A percentile compares a stretch with the other conserved stretches of the same genome.
These are phyloP conservation scores for Aleadryas rufinucha DNA, from an alignment of 2,113 vertebrate genomes.

Conservation along the genomic window DNA sequence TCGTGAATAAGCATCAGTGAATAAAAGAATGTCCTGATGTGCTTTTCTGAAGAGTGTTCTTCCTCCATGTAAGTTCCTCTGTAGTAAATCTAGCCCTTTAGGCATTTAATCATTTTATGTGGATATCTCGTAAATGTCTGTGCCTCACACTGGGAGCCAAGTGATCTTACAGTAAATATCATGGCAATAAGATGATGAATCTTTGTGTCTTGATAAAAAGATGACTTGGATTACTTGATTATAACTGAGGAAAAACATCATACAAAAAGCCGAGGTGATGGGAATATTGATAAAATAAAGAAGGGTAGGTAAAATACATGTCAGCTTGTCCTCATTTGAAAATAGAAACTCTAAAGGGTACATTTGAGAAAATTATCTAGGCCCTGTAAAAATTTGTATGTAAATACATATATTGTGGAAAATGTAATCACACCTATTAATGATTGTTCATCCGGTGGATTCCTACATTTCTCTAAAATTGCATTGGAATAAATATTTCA, in stretches of 20 bases:
- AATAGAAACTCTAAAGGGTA: background rate
- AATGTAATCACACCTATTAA: background rate
- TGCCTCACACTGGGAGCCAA: background rate
- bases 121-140: slow-evolving; percentile 5
- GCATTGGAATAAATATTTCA: background rate
- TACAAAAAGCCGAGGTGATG: background rate
- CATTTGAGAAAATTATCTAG: background rate
- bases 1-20: background rate
- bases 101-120: slow-evolving; percentile 24
- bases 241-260: background rate
- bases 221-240: slow-evolving; percentile 6
- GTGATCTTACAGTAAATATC: slow-evolving; percentile 32
- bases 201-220: slow-evolving; percentile 14
- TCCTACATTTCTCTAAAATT: background rate
- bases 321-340: background rate
- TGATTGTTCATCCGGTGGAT: background rate
- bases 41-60: background rate
- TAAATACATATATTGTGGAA: background rate
- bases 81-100: background rate
- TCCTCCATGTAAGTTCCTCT: background rate
- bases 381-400: background rate
- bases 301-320: background rate
- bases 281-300: background rate
- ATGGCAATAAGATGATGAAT: slow-evolving; percentile 35
- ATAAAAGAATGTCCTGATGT: background rate